Percentiles rank a stretch among this genome's conserved stretches.
Conservation (phyloP, 2,888 invertebrate genomes). For the Barypeithes pellucidus region DNA sequence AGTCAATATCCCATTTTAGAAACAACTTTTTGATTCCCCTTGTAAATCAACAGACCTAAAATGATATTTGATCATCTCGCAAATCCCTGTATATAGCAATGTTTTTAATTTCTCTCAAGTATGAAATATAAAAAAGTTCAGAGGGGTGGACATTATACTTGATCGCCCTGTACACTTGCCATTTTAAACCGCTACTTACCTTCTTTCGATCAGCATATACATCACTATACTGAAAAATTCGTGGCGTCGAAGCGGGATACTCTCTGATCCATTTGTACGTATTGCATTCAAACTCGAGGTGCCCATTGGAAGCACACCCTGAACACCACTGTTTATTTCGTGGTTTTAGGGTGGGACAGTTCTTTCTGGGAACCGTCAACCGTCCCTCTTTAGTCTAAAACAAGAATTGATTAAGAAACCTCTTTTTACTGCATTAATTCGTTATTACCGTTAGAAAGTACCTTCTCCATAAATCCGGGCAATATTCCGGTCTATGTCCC, state of each 20-base stretch:
- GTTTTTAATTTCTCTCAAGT: no score
- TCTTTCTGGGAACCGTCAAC: slow-evolving; percentile 58
- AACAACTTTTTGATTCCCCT: no score
- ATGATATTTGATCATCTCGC: no score
- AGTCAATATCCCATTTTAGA: no score
- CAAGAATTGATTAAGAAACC: slow-evolving; percentile 54
- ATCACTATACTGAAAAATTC: slow-evolving; percentile 35
- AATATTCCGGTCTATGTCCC: slow-evolving; percentile 77
- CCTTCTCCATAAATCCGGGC: slow-evolving; percentile 84
- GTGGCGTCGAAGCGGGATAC: slow-evolving; percentile 60
- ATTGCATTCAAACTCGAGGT: slow-evolving; percentile 64
- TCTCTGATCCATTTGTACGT: slow-evolving; percentile 58
- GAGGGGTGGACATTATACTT: no score
- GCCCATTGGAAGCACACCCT: slow-evolving; percentile 70
- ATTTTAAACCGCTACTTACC: neutral
- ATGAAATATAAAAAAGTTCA: no score
- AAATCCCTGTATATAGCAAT: no score
- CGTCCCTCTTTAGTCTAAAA: slow-evolving; percentile 63
- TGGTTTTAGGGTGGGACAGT: slow-evolving; percentile 63
- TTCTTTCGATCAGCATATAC: slow-evolving; percentile 15
- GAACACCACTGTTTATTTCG: slow-evolving; percentile 67
- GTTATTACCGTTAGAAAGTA: slow-evolving; percentile 84
- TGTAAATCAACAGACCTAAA: no score
- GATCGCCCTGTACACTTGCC: no score
- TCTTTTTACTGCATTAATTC: no score